Conservation (phyloP, 2,113 vertebrate species). For the Tretioscincus oriximinensis region DNA sequence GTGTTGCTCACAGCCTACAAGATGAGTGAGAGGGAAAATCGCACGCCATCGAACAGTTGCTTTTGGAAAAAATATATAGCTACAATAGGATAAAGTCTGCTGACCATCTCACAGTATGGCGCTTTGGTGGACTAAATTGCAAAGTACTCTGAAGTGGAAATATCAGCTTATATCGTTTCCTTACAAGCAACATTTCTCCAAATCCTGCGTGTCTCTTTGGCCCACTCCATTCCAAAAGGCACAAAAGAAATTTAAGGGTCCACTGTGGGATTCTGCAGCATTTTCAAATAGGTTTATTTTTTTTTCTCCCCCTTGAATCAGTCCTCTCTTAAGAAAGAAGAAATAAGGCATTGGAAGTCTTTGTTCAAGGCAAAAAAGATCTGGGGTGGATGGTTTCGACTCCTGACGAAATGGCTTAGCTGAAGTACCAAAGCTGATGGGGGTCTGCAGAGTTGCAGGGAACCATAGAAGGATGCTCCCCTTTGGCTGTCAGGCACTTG, state of each 20-base stretch:
- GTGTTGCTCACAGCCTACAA: slow-evolving; percentile 3
- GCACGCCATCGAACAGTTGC: background rate
- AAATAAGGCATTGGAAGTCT: background rate
- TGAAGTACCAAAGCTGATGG: slow-evolving; percentile 85
- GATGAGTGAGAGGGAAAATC: background rate
- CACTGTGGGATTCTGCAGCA: slow-evolving; percentile 37
- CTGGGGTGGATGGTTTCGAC: background rate
- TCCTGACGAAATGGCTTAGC: slow-evolving; percentile 56
- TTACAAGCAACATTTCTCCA: background rate
- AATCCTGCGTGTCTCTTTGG: background rate
- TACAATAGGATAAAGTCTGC: background rate
- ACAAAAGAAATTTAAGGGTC: slow-evolving; percentile 22
- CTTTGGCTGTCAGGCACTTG: slow-evolving; percentile 77
- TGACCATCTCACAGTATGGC: background rate
- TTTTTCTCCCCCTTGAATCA: background rate
- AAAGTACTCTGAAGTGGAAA: slow-evolving; percentile 1
- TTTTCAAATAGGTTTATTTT: slow-evolving; percentile 37
- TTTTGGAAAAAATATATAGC: background rate
- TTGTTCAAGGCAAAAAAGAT: background rate
- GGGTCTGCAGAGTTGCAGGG: slow-evolving; percentile 75
- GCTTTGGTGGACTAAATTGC: background rate
- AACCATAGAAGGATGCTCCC: slow-evolving; percentile 70
- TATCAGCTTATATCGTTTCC: background rate
- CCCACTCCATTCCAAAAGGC: slow-evolving; percentile 21
- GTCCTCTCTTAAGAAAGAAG: background rate